Evolutionary conservation across 2,113 vertebrate species (phyloP).

Genomic region (Trichomycterus rosablanca): DNA sequence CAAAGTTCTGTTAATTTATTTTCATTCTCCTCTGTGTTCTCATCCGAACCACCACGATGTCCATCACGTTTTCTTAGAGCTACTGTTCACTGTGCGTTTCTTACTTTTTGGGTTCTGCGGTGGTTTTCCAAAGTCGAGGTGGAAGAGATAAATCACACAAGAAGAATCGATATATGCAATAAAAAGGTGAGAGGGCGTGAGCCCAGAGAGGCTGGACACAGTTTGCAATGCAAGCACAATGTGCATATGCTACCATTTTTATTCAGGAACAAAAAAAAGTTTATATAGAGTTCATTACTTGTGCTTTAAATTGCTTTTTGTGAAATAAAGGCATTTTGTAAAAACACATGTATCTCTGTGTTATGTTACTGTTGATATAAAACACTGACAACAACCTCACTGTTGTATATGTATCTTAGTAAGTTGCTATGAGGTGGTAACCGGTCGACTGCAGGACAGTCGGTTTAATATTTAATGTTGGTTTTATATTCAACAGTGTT

Average conservation of each 20-base stretch:
- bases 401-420: no score
- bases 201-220: conserved; percentile 82
- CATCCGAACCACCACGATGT: conserved; percentile 48
- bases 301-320: conserved; percentile 92
- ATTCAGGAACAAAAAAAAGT: conserved; percentile 72
- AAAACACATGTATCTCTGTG: no score
- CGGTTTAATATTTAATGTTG: no score
- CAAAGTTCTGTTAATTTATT: conserved; percentile 44
- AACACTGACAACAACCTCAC: no score
- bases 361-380: no score
- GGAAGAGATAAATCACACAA: conserved; percentile 66
- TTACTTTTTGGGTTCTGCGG: background rate
- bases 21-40: conserved; percentile 21
- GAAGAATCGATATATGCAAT: conserved; percentile 99
- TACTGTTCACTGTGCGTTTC: conserved; percentile 67
- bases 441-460: no score
- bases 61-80: conserved; percentile 67
- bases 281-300: conserved; percentile 83
- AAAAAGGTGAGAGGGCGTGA: conserved; percentile 69
- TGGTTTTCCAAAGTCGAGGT: no score
- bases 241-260: conserved; percentile 89
- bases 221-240: conserved; percentile 92
- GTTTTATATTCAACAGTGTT: no score
- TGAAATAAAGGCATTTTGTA: conserved; percentile 83
- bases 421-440: no score